Evolutionary conservation across 2,888 invertebrate genomes (phyloP).

Genomic region (Pecten maximus): DNA sequence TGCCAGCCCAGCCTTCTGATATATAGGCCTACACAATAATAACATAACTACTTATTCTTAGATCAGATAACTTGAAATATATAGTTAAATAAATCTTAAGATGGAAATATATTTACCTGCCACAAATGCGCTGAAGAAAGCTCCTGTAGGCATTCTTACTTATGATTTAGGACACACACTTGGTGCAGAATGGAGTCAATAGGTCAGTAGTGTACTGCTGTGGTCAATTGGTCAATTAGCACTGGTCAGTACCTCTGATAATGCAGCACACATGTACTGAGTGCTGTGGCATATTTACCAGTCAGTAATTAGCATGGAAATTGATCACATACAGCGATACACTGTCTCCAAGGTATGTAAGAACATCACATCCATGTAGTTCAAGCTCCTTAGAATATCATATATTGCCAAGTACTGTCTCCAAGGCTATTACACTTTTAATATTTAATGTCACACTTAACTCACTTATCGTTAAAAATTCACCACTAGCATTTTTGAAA

Average conservation of each 20-base stretch:
- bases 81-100: neutral
- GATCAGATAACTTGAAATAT: too few relatives aligned
- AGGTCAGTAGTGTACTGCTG: neutral
- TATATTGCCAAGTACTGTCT: too few relatives aligned
- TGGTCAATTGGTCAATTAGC: neutral
- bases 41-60: too few relatives aligned
- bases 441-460: too few relatives aligned
- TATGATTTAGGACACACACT: neutral
- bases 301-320: too few relatives aligned
- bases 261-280: neutral
- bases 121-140: neutral
- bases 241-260: slow-evolving; percentile 4
- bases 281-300: neutral
- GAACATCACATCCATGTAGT: too few relatives aligned
- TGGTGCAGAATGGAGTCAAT: neutral
- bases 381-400: too few relatives aligned
- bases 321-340: neutral
- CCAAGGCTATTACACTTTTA: too few relatives aligned
- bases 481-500: too few relatives aligned
- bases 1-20: too few relatives aligned
- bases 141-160: neutral
- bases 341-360: neutral
- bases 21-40: too few relatives aligned
- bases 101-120: neutral
- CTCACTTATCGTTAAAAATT: too few relatives aligned